phyloP scores from a whole-genome alignment of 2,113 vertebrate species.

The Hemichromis elongatus region DNA sequence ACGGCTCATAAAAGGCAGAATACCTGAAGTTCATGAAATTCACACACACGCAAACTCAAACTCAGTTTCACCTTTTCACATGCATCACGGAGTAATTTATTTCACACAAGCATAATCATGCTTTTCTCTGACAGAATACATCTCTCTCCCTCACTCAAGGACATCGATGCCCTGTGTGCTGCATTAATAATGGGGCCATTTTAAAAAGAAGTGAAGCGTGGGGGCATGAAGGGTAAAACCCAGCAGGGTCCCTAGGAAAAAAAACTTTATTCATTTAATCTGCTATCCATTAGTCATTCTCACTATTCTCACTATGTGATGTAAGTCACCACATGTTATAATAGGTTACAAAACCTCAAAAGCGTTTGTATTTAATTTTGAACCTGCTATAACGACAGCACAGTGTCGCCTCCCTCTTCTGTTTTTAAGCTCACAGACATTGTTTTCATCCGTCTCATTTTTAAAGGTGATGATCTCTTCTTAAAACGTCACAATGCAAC shows the following conservation, averaged over 20 bases:
- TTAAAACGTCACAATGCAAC: neutral
- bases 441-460: neutral
- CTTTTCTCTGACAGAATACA: neutral
- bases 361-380: neutral
- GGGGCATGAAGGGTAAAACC: constrained; percentile 27
- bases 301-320: neutral
- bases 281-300: neutral
- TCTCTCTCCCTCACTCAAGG: constrained; percentile 32
- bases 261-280: neutral
- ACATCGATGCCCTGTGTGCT: constrained; percentile 8
- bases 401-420: neutral
- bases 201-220: neutral
- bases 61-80: constrained; percentile 26
- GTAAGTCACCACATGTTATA: neutral
- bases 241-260: neutral
- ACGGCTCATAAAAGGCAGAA: neutral
- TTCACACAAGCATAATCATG: constrained; percentile 4
- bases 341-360: neutral
- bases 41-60: neutral
- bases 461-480: neutral
- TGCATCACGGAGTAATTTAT: constrained; percentile 21
- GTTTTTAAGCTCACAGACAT: neutral
- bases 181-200: constrained; percentile 33
- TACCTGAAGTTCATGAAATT: neutral
- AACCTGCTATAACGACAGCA: neutral